These are phyloP conservation scores for Chrysomallon squamiferum DNA, from an alignment of 1,140 invertebrate genomes.

Conservation along the genomic window DNA sequence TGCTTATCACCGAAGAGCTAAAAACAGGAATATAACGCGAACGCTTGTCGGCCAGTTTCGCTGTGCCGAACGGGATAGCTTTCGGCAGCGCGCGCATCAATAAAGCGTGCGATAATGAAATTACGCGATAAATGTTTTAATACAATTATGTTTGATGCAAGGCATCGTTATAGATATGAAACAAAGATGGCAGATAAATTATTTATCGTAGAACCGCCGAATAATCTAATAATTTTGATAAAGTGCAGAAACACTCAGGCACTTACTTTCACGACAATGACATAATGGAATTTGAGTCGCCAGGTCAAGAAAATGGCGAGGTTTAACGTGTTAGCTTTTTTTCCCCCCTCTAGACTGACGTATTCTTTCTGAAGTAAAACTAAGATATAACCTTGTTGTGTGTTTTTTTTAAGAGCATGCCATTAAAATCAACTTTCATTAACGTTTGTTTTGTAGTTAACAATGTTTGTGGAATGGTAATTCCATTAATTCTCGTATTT, in stretches of 20 bases:
- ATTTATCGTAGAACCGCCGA: slow-evolving; percentile 38
- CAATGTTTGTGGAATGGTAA: too few species aligned
- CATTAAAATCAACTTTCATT: too few species aligned
- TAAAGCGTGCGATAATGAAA: slow-evolving; percentile 26
- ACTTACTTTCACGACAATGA: slow-evolving; percentile 19
- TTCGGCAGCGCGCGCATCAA: slow-evolving; percentile 15
- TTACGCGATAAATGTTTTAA: slow-evolving; percentile 42
- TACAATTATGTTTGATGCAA: slow-evolving; percentile 32
- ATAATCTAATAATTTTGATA: slow-evolving; percentile 48
- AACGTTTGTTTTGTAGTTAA: too few species aligned
- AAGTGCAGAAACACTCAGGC: slow-evolving; percentile 31
- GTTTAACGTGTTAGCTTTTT: too few species aligned
- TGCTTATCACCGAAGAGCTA: background rate
- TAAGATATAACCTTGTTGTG: too few species aligned
- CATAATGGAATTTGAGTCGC: slow-evolving; percentile 29
- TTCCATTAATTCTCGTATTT: too few species aligned
- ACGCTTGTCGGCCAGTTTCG: background rate
- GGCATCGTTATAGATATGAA: slow-evolving; percentile 49
- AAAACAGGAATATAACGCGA: background rate
- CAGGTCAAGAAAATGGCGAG: too few species aligned
- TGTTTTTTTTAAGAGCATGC: too few species aligned
- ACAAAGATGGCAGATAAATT: slow-evolving; percentile 49
- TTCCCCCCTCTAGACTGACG: too few species aligned
- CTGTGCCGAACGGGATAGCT: background rate
- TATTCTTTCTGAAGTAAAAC: too few species aligned